A percentile compares a stretch with the other conserved stretches of the same genome.
Evolutionary conservation across 2,888 invertebrate genomes (phyloP).

Genomic region (Ormia ochracea): DNA sequence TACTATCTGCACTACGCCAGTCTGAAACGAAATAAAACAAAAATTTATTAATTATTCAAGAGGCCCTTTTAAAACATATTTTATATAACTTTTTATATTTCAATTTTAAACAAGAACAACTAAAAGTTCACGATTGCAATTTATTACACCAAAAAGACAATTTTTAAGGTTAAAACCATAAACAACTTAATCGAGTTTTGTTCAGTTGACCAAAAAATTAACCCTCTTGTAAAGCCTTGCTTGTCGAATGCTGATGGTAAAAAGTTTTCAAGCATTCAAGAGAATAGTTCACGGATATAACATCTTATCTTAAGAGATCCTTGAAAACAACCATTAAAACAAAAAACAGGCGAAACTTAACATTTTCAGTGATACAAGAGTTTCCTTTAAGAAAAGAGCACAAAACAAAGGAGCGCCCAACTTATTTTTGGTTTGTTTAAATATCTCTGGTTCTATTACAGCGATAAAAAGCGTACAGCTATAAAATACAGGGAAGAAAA

Average conservation of each 20-base stretch:
- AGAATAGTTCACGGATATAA: constrained; percentile 57
- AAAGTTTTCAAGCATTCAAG: constrained; percentile 9
- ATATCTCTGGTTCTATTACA: constrained; percentile 30
- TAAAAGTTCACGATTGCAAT: not conserved
- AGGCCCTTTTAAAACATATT: not conserved
- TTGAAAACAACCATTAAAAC: constrained; percentile 8
- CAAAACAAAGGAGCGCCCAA: not conserved
- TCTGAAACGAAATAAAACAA: constrained; percentile 79
- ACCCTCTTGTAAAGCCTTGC: not conserved
- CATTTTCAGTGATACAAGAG: constrained; percentile 35
- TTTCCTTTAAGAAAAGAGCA: not conserved
- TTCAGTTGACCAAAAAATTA: not conserved
- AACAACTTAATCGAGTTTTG: not conserved
- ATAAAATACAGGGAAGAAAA: not conserved
- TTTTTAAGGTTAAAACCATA: not conserved
- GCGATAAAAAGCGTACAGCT: not conserved
- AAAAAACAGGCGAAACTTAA: constrained; percentile 19
- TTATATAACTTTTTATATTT: not conserved
- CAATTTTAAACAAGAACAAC: not conserved
- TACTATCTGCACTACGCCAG: constrained; percentile 83
- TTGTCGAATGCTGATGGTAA: constrained; percentile 3
- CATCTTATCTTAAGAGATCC: constrained; percentile 16
- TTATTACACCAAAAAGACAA: not conserved
- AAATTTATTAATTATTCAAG: not conserved
- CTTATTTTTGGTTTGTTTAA: constrained; percentile 17